These are phyloP conservation scores for Helicoverpa assulta DNA, from an alignment of 2,888 invertebrate genomes.

Conservation along the genomic window DNA sequence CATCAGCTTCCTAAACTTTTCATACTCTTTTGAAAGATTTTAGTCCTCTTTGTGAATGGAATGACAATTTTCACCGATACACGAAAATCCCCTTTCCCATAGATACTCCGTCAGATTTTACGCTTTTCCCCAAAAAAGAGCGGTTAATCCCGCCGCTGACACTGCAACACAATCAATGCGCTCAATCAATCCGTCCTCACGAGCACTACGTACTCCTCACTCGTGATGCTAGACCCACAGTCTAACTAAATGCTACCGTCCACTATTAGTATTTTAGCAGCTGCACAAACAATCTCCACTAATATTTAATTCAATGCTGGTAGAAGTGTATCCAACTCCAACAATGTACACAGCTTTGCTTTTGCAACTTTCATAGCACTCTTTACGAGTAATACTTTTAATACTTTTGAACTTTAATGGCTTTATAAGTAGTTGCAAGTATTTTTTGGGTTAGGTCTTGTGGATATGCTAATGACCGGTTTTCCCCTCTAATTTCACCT, in stretches of 20 bases:
- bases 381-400: slow-evolving; percentile 23
- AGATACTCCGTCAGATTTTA: slow-evolving; percentile 35
- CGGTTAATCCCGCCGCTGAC: slow-evolving; percentile 41
- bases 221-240: slow-evolving; percentile 10
- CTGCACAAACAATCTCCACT: slow-evolving; percentile 35
- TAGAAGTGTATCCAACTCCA: slow-evolving; percentile 15
- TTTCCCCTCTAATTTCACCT: not conserved
- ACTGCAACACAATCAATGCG: slow-evolving; percentile 47
- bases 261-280: slow-evolving; percentile 49
- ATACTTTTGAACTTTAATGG: slow-evolving; percentile 34
- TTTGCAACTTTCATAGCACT: slow-evolving; percentile 41
- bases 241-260: slow-evolving; percentile 16
- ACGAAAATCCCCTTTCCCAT: slow-evolving; percentile 12
- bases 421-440: slow-evolving; percentile 16
- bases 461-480: not conserved
- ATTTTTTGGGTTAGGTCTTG: not conserved
- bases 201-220: not conserved
- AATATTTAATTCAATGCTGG: slow-evolving; percentile 55
- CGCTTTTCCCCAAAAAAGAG: slow-evolving; percentile 22
- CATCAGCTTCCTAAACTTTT: too few species aligned
- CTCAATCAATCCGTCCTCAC: slow-evolving; percentile 31
- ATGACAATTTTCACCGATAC: slow-evolving; percentile 5
- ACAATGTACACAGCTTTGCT: slow-evolving; percentile 43
- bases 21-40: too few species aligned
- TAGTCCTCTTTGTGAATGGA: not conserved